Evolutionary conservation across 2,797 vertebrate species (phyloP), one percentile per base, ranked within the genome.

Genomic region (Rhinella marina): DNA sequence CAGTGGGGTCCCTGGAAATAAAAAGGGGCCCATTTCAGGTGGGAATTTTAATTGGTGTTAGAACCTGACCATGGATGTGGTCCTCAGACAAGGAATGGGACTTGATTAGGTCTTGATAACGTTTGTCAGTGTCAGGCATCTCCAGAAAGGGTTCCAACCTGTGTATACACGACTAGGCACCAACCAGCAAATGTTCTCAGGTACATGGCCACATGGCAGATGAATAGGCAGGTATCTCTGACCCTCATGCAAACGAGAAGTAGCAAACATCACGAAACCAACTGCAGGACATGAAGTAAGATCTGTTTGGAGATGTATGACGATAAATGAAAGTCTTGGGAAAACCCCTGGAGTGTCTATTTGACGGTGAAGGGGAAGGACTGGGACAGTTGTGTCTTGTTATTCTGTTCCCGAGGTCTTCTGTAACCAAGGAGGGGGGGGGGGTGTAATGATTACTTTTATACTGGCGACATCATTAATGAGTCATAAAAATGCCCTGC

Each of bases 401-500:
- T 25, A 10, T 29, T 78, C 50, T 78, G 41, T 77, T 25, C 2
- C n/a, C 11, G 16, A 14, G 14, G 11, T 23, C 14, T 62, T 59
- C 19, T 12, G 50, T 52, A 25, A 78, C 54, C 21, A 56, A 11
- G 75, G 85, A 13, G 54, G 16, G 32, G 48, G 21, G 48, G 75
- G 50, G 54, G 13, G 0, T 14, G 32, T 56, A 79, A 75, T 80
- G 52, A 32, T 81, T 13, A 16, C 5, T 54, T 41, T 14, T 16
- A 56, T 56, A 48, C 48, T 25, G 61, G 59, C 27, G 21, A 19
- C 64, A 32, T 59, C 25, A 48, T 3, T 12, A 32, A 29, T 79
- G 72, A 78, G 59, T 83, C 72, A 68, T 41, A 52, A 61, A 76
- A 68, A 68, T 81, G 27, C 68, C 72, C 61, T 83, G 17, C 17